phyloP scores from a whole-genome alignment of 2,797 vertebrate species.

The Hypotaenidia okinawae region DNA sequence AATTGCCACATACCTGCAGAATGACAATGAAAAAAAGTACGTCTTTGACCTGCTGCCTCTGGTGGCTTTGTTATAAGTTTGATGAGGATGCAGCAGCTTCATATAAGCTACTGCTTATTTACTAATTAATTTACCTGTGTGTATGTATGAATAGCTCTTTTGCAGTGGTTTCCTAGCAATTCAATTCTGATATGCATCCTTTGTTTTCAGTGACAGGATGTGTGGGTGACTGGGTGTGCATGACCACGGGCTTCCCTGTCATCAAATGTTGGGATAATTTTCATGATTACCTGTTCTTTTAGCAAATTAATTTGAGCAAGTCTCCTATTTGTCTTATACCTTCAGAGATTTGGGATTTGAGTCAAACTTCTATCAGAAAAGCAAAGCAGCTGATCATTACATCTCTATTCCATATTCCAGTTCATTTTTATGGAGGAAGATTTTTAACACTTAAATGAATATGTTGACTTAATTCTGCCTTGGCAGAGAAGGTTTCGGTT shows the following conservation, averaged over 20 bases:
- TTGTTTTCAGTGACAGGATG: conserved; percentile 30
- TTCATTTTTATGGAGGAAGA: conserved; percentile 1
- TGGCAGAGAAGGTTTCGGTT: conserved; percentile 23
- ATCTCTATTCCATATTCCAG: not conserved
- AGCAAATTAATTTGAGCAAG: conserved; percentile 68
- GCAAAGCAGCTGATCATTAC: conserved; percentile 34
- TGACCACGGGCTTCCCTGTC: conserved; percentile 50
- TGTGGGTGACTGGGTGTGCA: conserved; percentile 41
- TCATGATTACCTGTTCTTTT: conserved; percentile 68
- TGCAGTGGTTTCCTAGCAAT: conserved; percentile 34
- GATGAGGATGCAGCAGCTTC: conserved; percentile 30
- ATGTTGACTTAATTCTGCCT: conserved; percentile 30
- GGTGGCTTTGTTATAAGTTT: conserved; percentile 48
- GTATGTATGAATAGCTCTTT: conserved; percentile 18
- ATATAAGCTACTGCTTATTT: conserved; percentile 45
- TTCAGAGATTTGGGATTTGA: conserved; percentile 62
- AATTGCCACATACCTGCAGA: conserved; percentile 38
- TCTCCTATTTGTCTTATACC: conserved; percentile 49
- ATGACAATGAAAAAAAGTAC: conserved; percentile 48
- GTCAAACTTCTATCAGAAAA: conserved; percentile 45
- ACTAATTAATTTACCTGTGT: conserved; percentile 63
- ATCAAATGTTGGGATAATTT: conserved; percentile 55
- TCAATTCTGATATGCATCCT: conserved; percentile 54
- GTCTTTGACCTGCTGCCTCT: conserved; percentile 53
- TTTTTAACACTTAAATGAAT: not conserved